Evolutionary conservation across 2,797 vertebrate species (phyloP).

Genomic region (Melanotaenia trifasciata): DNA sequence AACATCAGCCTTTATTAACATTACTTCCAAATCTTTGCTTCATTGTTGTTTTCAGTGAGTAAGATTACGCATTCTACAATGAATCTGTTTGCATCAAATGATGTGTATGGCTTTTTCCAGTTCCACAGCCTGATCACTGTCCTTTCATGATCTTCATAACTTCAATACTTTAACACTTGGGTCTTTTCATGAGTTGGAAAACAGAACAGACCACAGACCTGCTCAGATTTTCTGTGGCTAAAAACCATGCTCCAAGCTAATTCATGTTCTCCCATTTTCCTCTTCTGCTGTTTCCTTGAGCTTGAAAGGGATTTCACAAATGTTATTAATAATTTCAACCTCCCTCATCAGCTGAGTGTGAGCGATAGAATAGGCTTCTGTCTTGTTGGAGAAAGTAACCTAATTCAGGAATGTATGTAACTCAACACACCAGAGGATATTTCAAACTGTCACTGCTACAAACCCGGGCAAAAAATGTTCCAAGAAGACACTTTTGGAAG

Average conservation of each 20-base stretch:
- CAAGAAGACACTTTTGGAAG: constrained; percentile 23
- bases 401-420: constrained; percentile 58
- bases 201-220: constrained; percentile 47
- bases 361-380: constrained; percentile 39
- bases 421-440: constrained; percentile 30
- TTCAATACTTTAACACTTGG: not conserved
- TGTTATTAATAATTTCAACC: constrained; percentile 69
- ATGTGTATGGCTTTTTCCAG: too few species aligned
- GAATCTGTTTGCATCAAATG: not conserved
- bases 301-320: constrained; percentile 67
- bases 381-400: constrained; percentile 56
- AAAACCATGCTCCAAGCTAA: constrained; percentile 35
- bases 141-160: not conserved
- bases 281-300: constrained; percentile 47
- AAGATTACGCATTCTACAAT: not conserved
- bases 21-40: not conserved
- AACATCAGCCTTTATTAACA: not conserved
- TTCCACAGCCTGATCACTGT: not conserved
- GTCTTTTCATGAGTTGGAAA: constrained; percentile 2
- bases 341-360: constrained; percentile 49
- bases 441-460: constrained; percentile 37
- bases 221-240: constrained; percentile 27
- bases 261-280: constrained; percentile 34
- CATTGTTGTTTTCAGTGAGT: not conserved
- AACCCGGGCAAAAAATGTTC: constrained; percentile 16